Evolutionary conservation across 1,140 invertebrate genomes (phyloP).

Genomic region (Magallana gigas): DNA sequence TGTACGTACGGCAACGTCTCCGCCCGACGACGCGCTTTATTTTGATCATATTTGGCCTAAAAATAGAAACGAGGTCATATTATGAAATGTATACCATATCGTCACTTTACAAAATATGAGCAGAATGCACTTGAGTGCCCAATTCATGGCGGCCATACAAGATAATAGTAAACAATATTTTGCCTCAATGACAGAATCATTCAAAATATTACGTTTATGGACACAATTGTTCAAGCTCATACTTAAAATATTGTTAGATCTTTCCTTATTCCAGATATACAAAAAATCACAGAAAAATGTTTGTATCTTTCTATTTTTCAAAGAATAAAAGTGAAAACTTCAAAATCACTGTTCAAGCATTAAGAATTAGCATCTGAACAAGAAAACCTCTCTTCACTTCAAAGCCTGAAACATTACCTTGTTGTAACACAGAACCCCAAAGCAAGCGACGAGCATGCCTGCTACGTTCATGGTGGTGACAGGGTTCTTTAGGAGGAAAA

Average conservation of each 20-base stretch:
- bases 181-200: too few relatives aligned
- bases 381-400: too few relatives aligned
- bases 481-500: slow-evolving; percentile 94
- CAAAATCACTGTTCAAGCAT: not conserved
- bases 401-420: slow-evolving; percentile 70
- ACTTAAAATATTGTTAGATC: too few relatives aligned
- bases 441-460: slow-evolving; percentile 94
- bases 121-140: too few relatives aligned
- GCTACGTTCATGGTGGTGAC: slow-evolving; percentile 92
- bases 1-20: slow-evolving; percentile 70
- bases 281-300: not conserved
- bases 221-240: too few relatives aligned
- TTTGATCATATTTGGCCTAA: slow-evolving; percentile 87
- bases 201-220: too few relatives aligned
- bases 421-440: slow-evolving; percentile 95
- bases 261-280: too few relatives aligned
- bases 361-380: not conserved
- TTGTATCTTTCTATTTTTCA: not conserved
- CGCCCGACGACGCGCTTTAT: slow-evolving; percentile 79
- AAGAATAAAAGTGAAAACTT: not conserved
- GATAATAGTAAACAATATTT: too few relatives aligned
- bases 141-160: too few relatives aligned
- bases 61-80: slow-evolving; percentile 65
- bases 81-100: too few relatives aligned
- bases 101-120: too few relatives aligned